Evolutionary conservation across 1,140 invertebrate species (phyloP).

Genomic region (Caligus rogercresseyi): DNA sequence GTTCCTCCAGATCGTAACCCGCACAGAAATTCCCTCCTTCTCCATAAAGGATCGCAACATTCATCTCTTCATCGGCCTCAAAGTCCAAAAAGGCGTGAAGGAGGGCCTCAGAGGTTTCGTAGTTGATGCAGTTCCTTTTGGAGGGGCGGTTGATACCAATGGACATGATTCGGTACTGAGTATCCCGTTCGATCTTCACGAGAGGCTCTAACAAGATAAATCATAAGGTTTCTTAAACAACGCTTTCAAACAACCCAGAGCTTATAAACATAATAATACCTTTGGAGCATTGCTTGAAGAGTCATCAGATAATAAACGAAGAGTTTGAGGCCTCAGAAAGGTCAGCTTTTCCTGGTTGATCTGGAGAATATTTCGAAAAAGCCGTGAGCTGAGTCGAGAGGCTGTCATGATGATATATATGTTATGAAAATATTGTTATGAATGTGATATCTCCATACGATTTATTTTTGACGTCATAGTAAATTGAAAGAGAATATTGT

Average conservation of each 20-base stretch:
- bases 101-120: conserved; percentile 43
- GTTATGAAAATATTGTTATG: too few species aligned
- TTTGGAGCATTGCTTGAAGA: conserved; percentile 5
- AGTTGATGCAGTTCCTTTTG: conserved; percentile 60
- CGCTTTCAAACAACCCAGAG: too few species aligned
- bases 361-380: not conserved
- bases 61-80: conserved; percentile 48
- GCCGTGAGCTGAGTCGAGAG: not conserved
- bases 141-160: conserved; percentile 70
- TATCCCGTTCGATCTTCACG: conserved; percentile 40
- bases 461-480: too few species aligned
- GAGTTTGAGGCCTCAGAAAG: too few species aligned
- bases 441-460: too few species aligned
- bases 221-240: too few species aligned
- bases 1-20: conserved; percentile 50
- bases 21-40: conserved; percentile 75
- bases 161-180: conserved; percentile 37
- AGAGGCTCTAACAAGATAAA: conserved; percentile 18
- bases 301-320: not conserved
- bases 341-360: not conserved
- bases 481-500: too few species aligned
- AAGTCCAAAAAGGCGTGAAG: conserved; percentile 52
- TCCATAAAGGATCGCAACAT: conserved; percentile 61
- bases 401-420: too few species aligned
- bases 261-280: too few species aligned